Percentiles rank a stretch among this genome's conserved stretches.
Conservation (phyloP, 2,888 invertebrate genomes). For the Holacanthella duospinosa region DNA sequence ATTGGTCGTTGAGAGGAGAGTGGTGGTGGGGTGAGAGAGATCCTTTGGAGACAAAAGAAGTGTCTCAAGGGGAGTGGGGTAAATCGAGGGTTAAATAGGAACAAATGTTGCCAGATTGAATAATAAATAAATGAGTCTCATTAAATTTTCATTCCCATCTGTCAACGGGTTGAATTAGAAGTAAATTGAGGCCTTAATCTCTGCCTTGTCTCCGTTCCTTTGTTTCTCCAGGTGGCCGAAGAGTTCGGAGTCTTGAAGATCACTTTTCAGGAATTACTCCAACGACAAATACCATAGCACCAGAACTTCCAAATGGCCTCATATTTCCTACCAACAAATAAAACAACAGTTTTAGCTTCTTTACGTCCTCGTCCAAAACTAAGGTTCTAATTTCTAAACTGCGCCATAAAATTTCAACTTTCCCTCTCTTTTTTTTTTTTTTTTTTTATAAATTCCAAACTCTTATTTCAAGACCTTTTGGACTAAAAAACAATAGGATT, state of each 20-base stretch:
- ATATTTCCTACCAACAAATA: slow-evolving; percentile 7
- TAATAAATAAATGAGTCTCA: slow-evolving; percentile 12
- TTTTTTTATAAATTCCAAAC: background rate
- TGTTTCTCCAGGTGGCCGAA: background rate
- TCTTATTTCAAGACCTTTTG: too few species aligned
- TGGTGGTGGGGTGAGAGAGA: too few species aligned
- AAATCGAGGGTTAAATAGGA: slow-evolving; percentile 1
- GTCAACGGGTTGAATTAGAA: slow-evolving; percentile 12
- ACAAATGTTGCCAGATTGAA: slow-evolving; percentile 17
- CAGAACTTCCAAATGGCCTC: background rate
- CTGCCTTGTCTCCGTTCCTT: background rate
- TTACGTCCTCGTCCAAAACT: background rate
- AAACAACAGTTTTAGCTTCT: background rate
- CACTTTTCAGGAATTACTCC: background rate
- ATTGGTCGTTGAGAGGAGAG: background rate
- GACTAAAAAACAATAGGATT: background rate
- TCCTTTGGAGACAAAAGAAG: background rate
- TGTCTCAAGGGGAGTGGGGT: background rate
- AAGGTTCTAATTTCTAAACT: slow-evolving; percentile 3
- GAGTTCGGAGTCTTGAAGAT: background rate
- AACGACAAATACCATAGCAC: background rate
- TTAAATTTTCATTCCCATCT: slow-evolving; percentile 16
- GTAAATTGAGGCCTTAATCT: slow-evolving; percentile 4
- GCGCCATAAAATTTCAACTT: slow-evolving; percentile 5
- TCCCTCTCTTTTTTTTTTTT: background rate